Evolutionary conservation across 2,797 vertebrate genomes (phyloP).

Genomic region (Peromyscus eremicus): DNA sequence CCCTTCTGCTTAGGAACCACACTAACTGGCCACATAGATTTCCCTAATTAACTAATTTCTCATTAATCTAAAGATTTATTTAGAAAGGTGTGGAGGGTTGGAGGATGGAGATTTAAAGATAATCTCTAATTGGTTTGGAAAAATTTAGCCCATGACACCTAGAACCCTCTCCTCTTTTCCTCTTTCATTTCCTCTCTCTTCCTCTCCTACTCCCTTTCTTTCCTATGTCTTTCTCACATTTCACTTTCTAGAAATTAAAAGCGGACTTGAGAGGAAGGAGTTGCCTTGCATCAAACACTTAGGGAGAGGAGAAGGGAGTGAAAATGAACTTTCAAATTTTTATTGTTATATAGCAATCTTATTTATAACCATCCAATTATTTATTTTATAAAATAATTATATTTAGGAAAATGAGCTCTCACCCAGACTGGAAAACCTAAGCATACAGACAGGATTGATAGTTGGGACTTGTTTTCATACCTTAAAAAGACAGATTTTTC

Average conservation of each 20-base stretch:
- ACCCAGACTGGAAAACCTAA: constrained; percentile 67
- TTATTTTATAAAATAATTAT: constrained; percentile 70
- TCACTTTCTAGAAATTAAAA: constrained; percentile 69
- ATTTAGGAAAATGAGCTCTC: constrained; percentile 67
- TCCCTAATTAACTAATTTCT: constrained; percentile 80
- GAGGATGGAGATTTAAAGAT: constrained; percentile 74
- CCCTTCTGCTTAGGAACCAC: constrained; percentile 69
- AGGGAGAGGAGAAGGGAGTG: neutral
- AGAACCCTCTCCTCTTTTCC: constrained; percentile 14
- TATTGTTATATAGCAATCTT: constrained; percentile 62
- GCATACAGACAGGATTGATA: constrained; percentile 36
- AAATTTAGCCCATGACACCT: constrained; percentile 60
- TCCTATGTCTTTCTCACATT: neutral
- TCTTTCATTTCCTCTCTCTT: neutral
- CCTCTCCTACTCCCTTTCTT: neutral
- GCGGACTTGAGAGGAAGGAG: constrained; percentile 64
- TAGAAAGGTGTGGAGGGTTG: constrained; percentile 67
- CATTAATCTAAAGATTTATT: constrained; percentile 78
- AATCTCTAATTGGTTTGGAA: constrained; percentile 80
- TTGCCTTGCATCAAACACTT: constrained; percentile 33
- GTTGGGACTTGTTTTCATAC: constrained; percentile 59
- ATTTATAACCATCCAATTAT: constrained; percentile 65
- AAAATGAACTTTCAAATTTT: constrained; percentile 63
- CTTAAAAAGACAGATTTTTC: constrained; percentile 71
- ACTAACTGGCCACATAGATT: constrained; percentile 57